phyloP scores from a whole-genome alignment of 2,888 invertebrate species.

The Ctena decussata region DNA sequence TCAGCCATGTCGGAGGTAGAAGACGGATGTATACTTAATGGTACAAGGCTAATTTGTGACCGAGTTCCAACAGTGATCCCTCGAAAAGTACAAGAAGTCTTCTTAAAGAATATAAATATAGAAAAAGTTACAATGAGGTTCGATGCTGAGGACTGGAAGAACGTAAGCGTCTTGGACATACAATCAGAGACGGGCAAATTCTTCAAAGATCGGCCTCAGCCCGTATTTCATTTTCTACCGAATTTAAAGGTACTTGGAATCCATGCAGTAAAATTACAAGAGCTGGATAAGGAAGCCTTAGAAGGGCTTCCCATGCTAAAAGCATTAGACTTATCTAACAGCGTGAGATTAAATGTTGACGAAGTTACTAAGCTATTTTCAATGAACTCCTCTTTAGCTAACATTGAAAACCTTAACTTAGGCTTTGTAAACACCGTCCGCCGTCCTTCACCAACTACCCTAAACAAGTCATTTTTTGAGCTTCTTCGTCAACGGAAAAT shows the following conservation, averaged over 20 bases:
- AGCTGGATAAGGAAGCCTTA: neutral
- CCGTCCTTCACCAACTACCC: neutral
- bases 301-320: neutral
- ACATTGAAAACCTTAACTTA: neutral
- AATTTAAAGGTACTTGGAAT: neutral
- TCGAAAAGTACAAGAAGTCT: neutral
- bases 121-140: neutral
- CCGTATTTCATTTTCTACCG: neutral
- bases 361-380: neutral
- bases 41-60: neutral
- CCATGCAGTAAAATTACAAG: neutral
- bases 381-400: neutral
- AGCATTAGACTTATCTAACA: neutral
- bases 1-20: neutral
- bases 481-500: neutral
- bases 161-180: neutral
- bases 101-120: neutral
- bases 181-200: neutral
- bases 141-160: neutral
- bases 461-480: neutral
- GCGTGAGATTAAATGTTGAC: neutral
- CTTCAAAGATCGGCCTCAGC: neutral
- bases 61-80: neutral
- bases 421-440: neutral
- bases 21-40: neutral